Conservation (phyloP, 2,888 invertebrate species). For the Therioaphis trifolii region DNA sequence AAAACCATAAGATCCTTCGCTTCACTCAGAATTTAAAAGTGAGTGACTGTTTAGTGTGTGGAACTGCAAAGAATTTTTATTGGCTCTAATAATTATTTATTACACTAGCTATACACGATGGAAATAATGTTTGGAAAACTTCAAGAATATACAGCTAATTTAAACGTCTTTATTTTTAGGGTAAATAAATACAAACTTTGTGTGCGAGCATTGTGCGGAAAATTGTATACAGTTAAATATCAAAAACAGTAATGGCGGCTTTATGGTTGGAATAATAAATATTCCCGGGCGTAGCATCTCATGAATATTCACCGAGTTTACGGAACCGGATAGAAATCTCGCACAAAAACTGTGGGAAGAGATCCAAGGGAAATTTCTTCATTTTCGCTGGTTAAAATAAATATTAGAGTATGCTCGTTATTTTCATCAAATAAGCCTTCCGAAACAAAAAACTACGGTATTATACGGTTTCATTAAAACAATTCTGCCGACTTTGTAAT, state of each 20-base stretch:
- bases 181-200: conserved; percentile 40
- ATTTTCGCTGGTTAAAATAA: conserved; percentile 16
- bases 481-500: conserved; percentile 43
- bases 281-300: conserved; percentile 31
- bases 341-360: neutral
- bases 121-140: conserved; percentile 24
- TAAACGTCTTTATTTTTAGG: conserved; percentile 12
- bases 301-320: conserved; percentile 47
- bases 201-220: neutral
- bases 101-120: neutral
- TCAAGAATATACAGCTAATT: conserved; percentile 9
- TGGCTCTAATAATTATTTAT: conserved; percentile 18
- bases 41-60: no score
- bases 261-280: conserved; percentile 45
- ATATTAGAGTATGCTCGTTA: conserved; percentile 41
- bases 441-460: conserved; percentile 1
- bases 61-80: no score
- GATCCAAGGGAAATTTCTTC: conserved; percentile 41
- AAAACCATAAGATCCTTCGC: no score
- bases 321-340: conserved; percentile 54
- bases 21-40: no score
- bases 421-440: conserved; percentile 39
- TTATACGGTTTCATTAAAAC: conserved; percentile 45
- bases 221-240: conserved; percentile 34
- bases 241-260: conserved; percentile 41